Conservation (phyloP, 2,113 vertebrate species). For the Corythaixoides concolor region DNA sequence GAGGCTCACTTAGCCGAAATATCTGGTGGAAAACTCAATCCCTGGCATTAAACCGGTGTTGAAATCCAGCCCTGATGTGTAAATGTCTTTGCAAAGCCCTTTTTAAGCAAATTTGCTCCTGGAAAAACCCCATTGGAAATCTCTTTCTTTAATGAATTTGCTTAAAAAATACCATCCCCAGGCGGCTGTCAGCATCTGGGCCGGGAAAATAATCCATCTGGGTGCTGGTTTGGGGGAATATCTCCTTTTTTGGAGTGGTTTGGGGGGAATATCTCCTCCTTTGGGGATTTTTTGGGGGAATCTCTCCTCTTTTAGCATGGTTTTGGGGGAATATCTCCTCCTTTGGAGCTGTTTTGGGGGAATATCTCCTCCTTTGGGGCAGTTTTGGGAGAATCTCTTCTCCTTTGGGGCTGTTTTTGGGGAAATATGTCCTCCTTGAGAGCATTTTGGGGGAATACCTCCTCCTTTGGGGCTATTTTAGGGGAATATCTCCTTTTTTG, state of each 20-base stretch:
- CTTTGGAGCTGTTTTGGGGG: not conserved
- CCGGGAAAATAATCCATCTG: rapidly evolving
- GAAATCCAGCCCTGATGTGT: not conserved
- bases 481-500: not conserved
- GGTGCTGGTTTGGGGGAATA: not conserved
- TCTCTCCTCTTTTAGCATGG: too few relatives aligned
- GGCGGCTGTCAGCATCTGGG: too few relatives aligned
- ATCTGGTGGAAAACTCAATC: not conserved
- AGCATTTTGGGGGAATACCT: not conserved
- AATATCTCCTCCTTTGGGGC: not conserved
- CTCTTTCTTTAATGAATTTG: not conserved
- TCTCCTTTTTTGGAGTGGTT: rapidly evolving
- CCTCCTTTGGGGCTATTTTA: not conserved
- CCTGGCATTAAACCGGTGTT: not conserved
- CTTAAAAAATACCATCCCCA: not conserved
- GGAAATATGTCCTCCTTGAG: not conserved
- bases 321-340: not conserved
- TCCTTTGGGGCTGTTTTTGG: not conserved
- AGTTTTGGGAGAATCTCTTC: not conserved
- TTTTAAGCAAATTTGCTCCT: not conserved
- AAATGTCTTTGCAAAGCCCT: not conserved
- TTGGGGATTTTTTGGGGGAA: not conserved
- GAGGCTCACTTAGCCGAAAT: not conserved
- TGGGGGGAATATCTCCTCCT: not conserved
- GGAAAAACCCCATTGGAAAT: not conserved